A percentile compares a stretch with the other conserved stretches of the same genome.
Conservation (phyloP, 2,113 vertebrate genomes). For the Burhinus oedicnemus region DNA sequence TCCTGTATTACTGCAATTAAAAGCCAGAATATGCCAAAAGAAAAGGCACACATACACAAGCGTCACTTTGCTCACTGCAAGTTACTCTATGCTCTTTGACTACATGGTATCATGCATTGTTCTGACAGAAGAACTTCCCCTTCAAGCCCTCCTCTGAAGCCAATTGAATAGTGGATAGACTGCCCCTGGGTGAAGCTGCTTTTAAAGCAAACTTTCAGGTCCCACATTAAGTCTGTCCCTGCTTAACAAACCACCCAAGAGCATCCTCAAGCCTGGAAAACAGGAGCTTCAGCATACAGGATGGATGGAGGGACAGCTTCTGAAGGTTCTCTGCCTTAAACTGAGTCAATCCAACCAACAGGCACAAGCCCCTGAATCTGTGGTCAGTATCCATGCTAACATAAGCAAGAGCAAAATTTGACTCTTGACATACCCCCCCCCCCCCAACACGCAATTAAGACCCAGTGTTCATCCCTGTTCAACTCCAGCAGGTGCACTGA, state of each 20-base stretch:
- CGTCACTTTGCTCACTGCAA: neutral
- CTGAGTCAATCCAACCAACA: neutral
- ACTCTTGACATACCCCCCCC: accelerated
- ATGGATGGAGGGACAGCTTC: neutral
- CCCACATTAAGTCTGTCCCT: neutral
- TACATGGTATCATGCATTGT: accelerated
- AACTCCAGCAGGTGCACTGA: neutral
- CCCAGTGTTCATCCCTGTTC: neutral
- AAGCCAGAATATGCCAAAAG: neutral
- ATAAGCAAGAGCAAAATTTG: neutral
- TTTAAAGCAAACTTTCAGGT: neutral
- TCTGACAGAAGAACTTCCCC: neutral
- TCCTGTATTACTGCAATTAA: neutral
- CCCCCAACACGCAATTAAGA: neutral
- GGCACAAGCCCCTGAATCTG: neutral
- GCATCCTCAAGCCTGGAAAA: neutral
- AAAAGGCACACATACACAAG: neutral
- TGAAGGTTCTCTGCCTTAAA: neutral
- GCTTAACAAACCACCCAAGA: neutral
- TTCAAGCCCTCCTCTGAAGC: neutral
- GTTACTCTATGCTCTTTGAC: neutral
- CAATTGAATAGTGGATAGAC: neutral
- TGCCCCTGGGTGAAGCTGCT: neutral
- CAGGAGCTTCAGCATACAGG: neutral
- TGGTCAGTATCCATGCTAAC: neutral